phyloP scores from a whole-genome alignment of 2,113 vertebrate genomes.

The Nannobrachium achirus region DNA sequence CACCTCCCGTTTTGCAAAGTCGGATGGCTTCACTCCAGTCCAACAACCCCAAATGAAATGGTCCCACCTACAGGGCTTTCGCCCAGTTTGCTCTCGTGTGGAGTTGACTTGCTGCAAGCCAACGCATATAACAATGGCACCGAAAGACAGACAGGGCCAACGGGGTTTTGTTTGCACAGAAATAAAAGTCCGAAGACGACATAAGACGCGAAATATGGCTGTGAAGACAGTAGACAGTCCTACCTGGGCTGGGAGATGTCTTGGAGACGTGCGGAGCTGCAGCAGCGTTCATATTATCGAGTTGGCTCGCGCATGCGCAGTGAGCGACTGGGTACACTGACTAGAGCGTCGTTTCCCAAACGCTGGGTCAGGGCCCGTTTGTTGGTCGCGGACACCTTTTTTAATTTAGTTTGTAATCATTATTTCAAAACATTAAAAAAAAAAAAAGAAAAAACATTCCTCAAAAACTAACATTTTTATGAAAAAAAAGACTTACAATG shows the following conservation, averaged over 20 bases:
- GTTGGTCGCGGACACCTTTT: too few relatives aligned
- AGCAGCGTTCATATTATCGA: constrained; percentile 26
- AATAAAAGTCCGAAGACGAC: neutral
- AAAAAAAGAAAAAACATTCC: neutral
- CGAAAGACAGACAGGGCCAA: neutral
- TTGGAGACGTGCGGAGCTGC: constrained; percentile 56
- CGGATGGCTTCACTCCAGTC: too few relatives aligned
- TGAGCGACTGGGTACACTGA: neutral
- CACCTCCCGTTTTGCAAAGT: too few relatives aligned
- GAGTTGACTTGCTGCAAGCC: neutral
- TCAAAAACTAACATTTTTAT: neutral
- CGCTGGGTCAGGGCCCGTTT: too few relatives aligned
- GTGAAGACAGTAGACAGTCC: neutral
- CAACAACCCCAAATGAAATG: constrained; percentile 10
- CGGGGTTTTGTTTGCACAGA: neutral
- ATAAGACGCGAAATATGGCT: neutral
- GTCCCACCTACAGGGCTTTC: constrained; percentile 21
- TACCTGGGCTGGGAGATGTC: constrained; percentile 63
- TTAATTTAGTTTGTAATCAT: too few relatives aligned
- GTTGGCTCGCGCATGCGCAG: constrained; percentile 64
- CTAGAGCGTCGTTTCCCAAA: too few relatives aligned
- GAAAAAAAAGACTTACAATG: neutral
- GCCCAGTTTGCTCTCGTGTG: constrained; percentile 23
- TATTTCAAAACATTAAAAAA: too few relatives aligned
- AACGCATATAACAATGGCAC: neutral